phyloP scores from a whole-genome alignment of 2,113 vertebrate genomes.

The Rhinopithecus roxellana region DNA sequence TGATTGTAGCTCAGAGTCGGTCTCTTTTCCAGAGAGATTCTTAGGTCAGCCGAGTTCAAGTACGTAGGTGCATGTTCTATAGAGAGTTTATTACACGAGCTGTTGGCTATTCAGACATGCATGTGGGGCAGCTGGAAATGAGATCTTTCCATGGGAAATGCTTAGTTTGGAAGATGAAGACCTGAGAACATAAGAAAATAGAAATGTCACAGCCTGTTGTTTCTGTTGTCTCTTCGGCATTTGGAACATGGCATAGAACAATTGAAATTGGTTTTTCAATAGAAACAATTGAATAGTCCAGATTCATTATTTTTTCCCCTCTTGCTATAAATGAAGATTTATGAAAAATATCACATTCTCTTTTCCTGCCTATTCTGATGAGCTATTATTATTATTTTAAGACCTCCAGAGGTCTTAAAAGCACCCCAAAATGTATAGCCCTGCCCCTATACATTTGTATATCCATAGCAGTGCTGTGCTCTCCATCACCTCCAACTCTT shows the following conservation, averaged over 20 bases:
- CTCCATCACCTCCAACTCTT: background rate
- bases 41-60: background rate
- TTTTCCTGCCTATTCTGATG: background rate
- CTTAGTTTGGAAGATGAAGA: background rate
- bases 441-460: background rate
- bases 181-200: background rate
- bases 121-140: background rate
- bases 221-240: background rate
- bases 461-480: background rate
- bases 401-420: background rate
- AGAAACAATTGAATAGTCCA: background rate
- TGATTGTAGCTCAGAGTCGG: background rate
- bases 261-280: background rate
- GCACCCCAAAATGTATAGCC: background rate
- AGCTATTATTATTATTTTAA: background rate
- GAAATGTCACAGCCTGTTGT: background rate
- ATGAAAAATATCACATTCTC: background rate
- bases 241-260: background rate
- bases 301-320: background rate
- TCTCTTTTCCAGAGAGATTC: background rate
- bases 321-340: background rate
- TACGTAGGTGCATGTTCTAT: fast-evolving
- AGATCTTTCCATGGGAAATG: background rate
- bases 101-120: background rate
- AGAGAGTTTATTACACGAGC: background rate